Percentiles rank a stretch among this genome's conserved stretches.
Conservation (phyloP, 2,113 vertebrate species). For the Podarcis cretensis region DNA sequence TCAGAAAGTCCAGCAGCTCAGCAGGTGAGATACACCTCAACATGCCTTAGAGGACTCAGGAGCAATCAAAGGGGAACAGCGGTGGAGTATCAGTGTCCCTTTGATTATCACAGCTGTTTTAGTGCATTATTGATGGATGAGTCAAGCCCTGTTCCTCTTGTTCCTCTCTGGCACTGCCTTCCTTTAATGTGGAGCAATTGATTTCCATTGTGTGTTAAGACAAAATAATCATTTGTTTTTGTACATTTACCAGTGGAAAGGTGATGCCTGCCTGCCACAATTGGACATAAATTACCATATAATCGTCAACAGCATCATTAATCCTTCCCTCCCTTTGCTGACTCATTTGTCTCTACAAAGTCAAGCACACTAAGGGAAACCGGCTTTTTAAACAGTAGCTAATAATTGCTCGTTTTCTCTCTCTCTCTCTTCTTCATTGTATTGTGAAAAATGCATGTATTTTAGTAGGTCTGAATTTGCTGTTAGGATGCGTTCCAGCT, state of each 20-base stretch:
- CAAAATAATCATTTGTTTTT: not conserved
- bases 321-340: not conserved
- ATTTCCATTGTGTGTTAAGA: not conserved
- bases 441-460: not conserved
- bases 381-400: not conserved
- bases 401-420: not conserved
- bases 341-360: conserved; percentile 7
- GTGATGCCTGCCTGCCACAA: not conserved
- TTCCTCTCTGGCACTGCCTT: fast-evolving
- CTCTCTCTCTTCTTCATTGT: not conserved
- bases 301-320: not conserved
- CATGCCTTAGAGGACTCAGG: not conserved
- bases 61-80: not conserved
- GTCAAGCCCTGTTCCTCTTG: not conserved
- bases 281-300: not conserved
- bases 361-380: not conserved
- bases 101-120: conserved; percentile 18
- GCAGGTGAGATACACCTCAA: not conserved
- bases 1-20: not conserved
- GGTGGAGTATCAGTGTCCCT: not conserved
- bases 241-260: not conserved
- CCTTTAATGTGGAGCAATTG: not conserved
- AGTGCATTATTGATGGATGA: not conserved
- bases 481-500: not conserved
- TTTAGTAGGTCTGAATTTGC: not conserved